Evolutionary conservation across 2,888 invertebrate species (phyloP), one percentile per base, ranked within the genome.

Genomic region (Agriopis aurantiaria): DNA sequence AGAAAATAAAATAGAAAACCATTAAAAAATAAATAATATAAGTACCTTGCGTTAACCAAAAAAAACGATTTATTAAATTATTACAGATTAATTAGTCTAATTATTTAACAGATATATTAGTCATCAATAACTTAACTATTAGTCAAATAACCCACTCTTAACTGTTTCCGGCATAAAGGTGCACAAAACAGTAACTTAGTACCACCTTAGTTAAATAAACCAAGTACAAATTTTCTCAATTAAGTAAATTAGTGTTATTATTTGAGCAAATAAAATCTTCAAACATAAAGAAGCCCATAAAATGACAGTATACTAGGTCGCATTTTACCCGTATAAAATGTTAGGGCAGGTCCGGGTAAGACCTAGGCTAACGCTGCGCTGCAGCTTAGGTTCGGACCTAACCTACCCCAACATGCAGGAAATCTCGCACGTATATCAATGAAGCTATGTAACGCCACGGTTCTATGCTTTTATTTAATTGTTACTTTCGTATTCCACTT

Each of bases 311-410:
- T 60, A 55, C 12, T 11, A 8, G 43, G 9, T 51, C 9, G 55
- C 56, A 23, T 43, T 57, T 45, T 1, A 41, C 17, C 41, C 48
- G 23, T 14, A 33, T 5, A n/a, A 5, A 17, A 43, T 40, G 68
- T 68, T 69, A 65, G 57, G 57, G 33, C 41, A 66, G 70, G 66
- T 65, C 57, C 43, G 41, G 61, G 17, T 60, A 48, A 64, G 65
- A 55, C 65, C 64, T 65, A 65, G 60, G 52, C 12, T 49, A 60
- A 65, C 68, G 40, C 17, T 11, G 14, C 48, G 65, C 58, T 48
- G 55, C 64, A 41, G 53, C 49, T 62, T 66, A 40, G 52, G 66
- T 58, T 56, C 58, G 23, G 58, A 70, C 51, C 62, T 63, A n/a
- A 66, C 65, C 65, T 70, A 66, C 6, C 52, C 23, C 49, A 66